Evolutionary conservation across 2,797 vertebrate genomes (phyloP).

Genomic region (Sylvia borin): DNA sequence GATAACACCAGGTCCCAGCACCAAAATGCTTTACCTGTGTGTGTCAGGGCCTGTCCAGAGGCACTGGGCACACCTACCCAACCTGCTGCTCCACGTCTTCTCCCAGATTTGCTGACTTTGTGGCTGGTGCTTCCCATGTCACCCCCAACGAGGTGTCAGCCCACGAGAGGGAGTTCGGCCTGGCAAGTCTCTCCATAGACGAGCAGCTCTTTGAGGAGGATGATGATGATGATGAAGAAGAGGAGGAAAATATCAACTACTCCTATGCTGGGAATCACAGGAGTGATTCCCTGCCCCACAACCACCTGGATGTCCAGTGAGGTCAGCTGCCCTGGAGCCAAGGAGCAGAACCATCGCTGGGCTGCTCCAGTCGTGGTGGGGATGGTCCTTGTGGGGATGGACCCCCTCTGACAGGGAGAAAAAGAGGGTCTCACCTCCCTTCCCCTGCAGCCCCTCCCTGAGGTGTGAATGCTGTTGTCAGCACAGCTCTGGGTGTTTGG

Average conservation of each 20-base stretch:
- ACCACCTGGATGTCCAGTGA: neutral
- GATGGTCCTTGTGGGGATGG: neutral
- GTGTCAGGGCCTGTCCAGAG: neutral
- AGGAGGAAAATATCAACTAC: neutral
- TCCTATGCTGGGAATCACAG: neutral
- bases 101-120: conserved; percentile 92
- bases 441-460: neutral
- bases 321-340: neutral
- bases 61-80: rapidly evolving
- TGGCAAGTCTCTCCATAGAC: conserved; percentile 82
- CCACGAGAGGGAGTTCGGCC: conserved; percentile 89
- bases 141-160: conserved; percentile 85
- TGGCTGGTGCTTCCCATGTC: conserved; percentile 89
- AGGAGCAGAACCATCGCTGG: neutral
- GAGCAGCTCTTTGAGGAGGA: conserved; percentile 86
- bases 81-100: neutral
- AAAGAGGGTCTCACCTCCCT: too few species aligned
- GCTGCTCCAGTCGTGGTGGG: neutral
- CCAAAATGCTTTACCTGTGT: rapidly evolving
- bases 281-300: neutral
- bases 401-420: neutral
- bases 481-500: neutral
- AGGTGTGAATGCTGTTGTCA: neutral
- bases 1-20: rapidly evolving
- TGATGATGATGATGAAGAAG: conserved; percentile 4